A percentile compares a stretch with the other conserved stretches of the same genome.
Conservation (phyloP, 2,797 vertebrate species). For the Trematomus bernacchii region DNA sequence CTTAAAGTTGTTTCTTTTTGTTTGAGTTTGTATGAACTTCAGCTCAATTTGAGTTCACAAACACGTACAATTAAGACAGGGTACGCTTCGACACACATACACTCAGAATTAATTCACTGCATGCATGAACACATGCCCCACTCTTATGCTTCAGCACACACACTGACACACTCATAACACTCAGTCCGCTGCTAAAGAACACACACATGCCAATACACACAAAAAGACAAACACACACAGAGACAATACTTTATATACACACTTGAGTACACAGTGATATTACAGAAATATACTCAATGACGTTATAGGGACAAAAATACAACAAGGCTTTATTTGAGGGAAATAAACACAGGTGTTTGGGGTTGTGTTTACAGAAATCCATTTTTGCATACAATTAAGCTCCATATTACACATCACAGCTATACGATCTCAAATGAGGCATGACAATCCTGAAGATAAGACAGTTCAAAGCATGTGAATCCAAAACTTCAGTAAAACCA, state of each 20-base stretch:
- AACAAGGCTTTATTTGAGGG: conserved; percentile 17
- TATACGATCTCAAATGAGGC: not conserved
- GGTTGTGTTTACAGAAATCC: conserved; percentile 10
- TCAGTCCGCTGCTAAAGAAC: conserved; percentile 18
- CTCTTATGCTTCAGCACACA: conserved; percentile 61
- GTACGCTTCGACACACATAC: conserved; percentile 72
- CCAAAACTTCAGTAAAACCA: not conserved
- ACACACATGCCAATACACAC: conserved; percentile 21
- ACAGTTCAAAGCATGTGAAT: not conserved
- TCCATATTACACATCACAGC: conserved; percentile 2
- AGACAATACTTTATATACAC: not conserved
- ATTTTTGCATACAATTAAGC: conserved; percentile 16
- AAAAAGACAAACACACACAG: conserved; percentile 9
- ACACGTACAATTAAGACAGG: conserved; percentile 71
- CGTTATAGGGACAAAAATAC: not conserved
- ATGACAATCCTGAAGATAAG: not conserved
- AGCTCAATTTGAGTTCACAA: conserved; percentile 63
- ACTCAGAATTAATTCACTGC: conserved; percentile 71
- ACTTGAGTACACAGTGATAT: conserved; percentile 2
- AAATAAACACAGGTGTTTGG: conserved; percentile 7
- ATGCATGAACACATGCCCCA: conserved; percentile 70
- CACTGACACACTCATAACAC: conserved; percentile 58
- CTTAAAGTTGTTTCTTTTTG: conserved; percentile 36
- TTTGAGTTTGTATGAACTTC: conserved; percentile 67
- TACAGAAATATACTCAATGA: conserved; percentile 14